A percentile compares a stretch with the other conserved stretches of the same genome.
phyloP scores from a whole-genome alignment of 2,797 vertebrate species.

The Semaprochilodus insignis region DNA sequence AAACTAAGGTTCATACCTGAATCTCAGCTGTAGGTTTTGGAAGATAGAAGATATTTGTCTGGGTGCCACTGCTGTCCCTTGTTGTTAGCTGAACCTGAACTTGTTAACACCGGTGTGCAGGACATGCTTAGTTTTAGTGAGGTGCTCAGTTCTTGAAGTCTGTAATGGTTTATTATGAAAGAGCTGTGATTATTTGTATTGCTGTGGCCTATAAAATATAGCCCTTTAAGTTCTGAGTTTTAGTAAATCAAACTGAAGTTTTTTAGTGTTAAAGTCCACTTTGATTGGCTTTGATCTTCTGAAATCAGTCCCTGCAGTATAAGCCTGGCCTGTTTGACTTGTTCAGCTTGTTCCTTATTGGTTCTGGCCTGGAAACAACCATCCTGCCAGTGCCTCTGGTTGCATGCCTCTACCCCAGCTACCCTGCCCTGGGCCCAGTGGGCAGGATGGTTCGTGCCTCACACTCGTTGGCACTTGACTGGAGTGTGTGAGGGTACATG shows the following conservation, averaged over 20 bases:
- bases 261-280: slow-evolving; percentile 5
- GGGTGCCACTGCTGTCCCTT: not conserved
- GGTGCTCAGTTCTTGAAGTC: not conserved
- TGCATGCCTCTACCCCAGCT: slow-evolving; percentile 42
- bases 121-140: not conserved
- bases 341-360: slow-evolving; percentile 49
- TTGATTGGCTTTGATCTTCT: slow-evolving; percentile 23
- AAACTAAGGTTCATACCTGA: not conserved
- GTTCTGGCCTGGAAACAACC: slow-evolving; percentile 60
- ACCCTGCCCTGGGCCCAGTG: slow-evolving; percentile 55
- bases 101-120: slow-evolving; percentile 18
- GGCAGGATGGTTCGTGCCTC: slow-evolving; percentile 57
- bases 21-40: not conserved
- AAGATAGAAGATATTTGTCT: not conserved
- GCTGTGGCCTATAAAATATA: not conserved
- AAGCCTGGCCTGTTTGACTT: slow-evolving; percentile 25
- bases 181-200: not conserved
- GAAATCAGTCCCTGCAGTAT: slow-evolving; percentile 40
- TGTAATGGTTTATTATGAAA: not conserved
- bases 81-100: not conserved
- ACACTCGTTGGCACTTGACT: slow-evolving; percentile 4
- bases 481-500: slow-evolving; percentile 27
- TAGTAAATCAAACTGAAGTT: not conserved
- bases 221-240: not conserved
- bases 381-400: slow-evolving; percentile 45